Evolutionary conservation across 2,113 vertebrate species (phyloP).

Genomic region (Probosciger aterrimus): DNA sequence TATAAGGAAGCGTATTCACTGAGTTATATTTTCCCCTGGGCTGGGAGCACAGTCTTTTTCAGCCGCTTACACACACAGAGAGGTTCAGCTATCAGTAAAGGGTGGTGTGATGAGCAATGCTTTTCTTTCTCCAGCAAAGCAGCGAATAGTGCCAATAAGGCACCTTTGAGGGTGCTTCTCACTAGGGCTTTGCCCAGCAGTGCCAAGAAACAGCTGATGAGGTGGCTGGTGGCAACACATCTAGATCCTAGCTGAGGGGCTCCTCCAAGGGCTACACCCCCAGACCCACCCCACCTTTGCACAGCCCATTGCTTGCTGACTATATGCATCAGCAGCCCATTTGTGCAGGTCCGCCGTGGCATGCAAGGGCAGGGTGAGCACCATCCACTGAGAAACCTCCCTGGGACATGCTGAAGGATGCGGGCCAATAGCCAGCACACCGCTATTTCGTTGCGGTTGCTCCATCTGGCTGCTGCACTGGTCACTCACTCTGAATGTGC

Average conservation of each 20-base stretch:
- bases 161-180: neutral
- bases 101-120: neutral
- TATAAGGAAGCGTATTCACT: neutral
- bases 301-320: neutral
- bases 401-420: fast-evolving
- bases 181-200: neutral
- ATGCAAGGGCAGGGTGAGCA: neutral
- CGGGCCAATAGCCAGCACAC: fast-evolving
- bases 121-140: neutral
- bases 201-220: neutral
- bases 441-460: neutral
- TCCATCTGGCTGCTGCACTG: fast-evolving
- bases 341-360: fast-evolving
- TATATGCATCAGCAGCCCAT: neutral
- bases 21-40: neutral
- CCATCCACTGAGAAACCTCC: neutral
- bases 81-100: neutral
- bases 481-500: neutral
- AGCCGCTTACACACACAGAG: neutral
- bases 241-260: neutral
- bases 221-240: neutral
- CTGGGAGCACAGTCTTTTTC: neutral
- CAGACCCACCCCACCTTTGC: neutral
- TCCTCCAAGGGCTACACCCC: neutral
- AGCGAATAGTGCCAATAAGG: neutral